A percentile compares a stretch with the other conserved stretches of the same genome.
Conservation (phyloP, 1,140 invertebrate genomes). For the Zaprionus lachaisei region DNA sequence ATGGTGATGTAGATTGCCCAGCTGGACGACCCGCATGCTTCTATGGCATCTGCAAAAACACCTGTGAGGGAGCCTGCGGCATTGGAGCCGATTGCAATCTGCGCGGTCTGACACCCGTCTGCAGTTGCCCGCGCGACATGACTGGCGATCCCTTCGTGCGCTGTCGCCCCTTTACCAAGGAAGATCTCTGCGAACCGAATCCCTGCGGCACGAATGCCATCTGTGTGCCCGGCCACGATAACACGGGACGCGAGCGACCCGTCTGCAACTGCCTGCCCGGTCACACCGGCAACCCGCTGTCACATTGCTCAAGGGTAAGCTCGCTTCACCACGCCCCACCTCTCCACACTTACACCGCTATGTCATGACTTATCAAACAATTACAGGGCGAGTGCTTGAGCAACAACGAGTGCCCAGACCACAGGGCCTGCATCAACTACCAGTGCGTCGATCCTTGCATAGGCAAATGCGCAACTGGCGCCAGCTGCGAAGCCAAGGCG, state of each 20-base stretch:
- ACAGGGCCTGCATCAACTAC: slow-evolving; percentile 90
- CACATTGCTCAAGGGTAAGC: slow-evolving; percentile 87
- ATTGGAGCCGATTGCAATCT: slow-evolving; percentile 89
- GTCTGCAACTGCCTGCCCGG: slow-evolving; percentile 89
- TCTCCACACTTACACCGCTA: not conserved
- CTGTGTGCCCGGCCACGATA: slow-evolving; percentile 92
- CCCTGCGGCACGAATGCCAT: slow-evolving; percentile 93
- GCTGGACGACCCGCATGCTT: slow-evolving; percentile 91
- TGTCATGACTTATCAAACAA: not conserved
- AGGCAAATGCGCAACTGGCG: slow-evolving; percentile 90
- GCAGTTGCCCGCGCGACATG: slow-evolving; percentile 94
- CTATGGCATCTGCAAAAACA: slow-evolving; percentile 92
- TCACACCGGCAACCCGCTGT: slow-evolving; percentile 92
- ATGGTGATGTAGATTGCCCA: slow-evolving; percentile 90
- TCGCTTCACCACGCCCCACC: no score
- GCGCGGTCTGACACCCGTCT: slow-evolving; percentile 91
- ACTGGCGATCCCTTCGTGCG: slow-evolving; percentile 93
- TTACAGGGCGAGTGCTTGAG: slow-evolving; percentile 89
- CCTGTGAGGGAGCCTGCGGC: slow-evolving; percentile 92
- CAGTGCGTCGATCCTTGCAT: slow-evolving; percentile 91
- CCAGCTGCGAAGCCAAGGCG: slow-evolving; percentile 76
- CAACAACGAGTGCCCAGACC: slow-evolving; percentile 90
- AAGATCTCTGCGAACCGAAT: slow-evolving; percentile 92
- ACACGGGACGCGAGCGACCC: slow-evolving; percentile 91
- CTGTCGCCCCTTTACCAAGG: slow-evolving; percentile 92